These are phyloP conservation scores for Drosophila tripunctata DNA, from an alignment of 2,888 invertebrate species.

Conservation along the genomic window DNA sequence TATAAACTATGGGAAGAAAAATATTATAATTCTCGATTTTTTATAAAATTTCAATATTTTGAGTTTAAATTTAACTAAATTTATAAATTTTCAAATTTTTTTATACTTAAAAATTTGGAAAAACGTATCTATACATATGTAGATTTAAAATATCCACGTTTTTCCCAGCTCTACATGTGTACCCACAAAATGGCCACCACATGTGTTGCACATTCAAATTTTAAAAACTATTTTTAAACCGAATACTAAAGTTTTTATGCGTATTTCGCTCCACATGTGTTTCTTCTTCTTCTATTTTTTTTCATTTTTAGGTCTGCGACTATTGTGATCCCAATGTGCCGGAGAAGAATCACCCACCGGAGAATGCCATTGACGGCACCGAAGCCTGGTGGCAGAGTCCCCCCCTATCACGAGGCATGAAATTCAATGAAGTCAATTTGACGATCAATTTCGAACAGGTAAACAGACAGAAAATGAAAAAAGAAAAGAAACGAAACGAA, in stretches of 20 bases:
- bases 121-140: too few species aligned
- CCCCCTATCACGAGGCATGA: conserved; percentile 97
- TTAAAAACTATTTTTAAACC: conserved; percentile 51
- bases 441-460: conserved; percentile 99
- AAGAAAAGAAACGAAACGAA: too few species aligned
- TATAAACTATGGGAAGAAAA: too few species aligned
- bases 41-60: too few species aligned
- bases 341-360: conserved; percentile 93
- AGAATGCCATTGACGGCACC: conserved; percentile 97
- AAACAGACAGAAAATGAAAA: conserved; percentile 72
- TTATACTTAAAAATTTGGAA: too few species aligned
- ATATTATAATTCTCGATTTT: too few species aligned
- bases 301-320: conserved; percentile 92
- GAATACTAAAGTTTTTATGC: conserved; percentile 22
- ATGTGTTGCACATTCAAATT: conserved; percentile 56
- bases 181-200: conserved; percentile 30
- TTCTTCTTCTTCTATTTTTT: conserved; percentile 54
- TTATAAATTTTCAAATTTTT: too few species aligned
- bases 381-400: conserved; percentile 99
- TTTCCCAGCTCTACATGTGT: too few species aligned
- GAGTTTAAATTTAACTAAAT: too few species aligned
- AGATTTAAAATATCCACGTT: too few species aligned
- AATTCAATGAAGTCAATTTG: conserved; percentile 98
- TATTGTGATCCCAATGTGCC: conserved; percentile 91
- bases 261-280: conserved; percentile 42